Conservation (phyloP, 2,888 invertebrate genomes). For the Acleris sparsana region DNA sequence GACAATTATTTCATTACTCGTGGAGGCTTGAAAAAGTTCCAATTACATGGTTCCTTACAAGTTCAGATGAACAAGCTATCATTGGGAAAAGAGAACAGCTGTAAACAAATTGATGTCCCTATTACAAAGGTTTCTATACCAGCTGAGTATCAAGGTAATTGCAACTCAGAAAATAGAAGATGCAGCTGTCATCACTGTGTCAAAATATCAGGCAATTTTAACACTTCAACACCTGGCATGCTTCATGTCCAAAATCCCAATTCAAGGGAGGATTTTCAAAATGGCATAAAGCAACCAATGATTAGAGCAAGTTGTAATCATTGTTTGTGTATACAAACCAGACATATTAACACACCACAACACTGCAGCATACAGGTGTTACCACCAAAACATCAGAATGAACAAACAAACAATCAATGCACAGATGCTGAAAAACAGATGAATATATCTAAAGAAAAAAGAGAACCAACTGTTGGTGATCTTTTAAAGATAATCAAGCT, state of each 20-base stretch:
- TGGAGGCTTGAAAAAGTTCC: constrained; percentile 55
- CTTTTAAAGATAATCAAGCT: constrained; percentile 86
- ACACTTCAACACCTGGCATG: constrained; percentile 25
- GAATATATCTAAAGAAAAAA: constrained; percentile 63
- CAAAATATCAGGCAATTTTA: constrained; percentile 41
- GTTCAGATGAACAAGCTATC: constrained; percentile 51
- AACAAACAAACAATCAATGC: constrained; percentile 54
- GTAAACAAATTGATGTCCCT: constrained; percentile 38
- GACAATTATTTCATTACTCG: constrained; percentile 68
- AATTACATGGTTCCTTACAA: constrained; percentile 47
- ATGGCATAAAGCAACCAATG: neutral
- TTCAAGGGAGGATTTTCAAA: constrained; percentile 1
- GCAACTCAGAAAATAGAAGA: constrained; percentile 38
- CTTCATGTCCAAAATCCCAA: neutral
- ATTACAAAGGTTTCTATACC: neutral
- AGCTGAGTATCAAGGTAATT: neutral
- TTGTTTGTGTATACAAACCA: constrained; percentile 21
- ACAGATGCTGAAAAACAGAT: constrained; percentile 62
- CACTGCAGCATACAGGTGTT: constrained; percentile 15
- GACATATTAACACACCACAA: constrained; percentile 15
- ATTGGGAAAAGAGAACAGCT: constrained; percentile 66
- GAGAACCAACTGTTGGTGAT: constrained; percentile 83
- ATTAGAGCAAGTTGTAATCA: constrained; percentile 10
- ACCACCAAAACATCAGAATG: constrained; percentile 49
- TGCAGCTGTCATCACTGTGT: constrained; percentile 66